Conservation (phyloP, 2,113 vertebrate species). For the Suncus etruscus region DNA sequence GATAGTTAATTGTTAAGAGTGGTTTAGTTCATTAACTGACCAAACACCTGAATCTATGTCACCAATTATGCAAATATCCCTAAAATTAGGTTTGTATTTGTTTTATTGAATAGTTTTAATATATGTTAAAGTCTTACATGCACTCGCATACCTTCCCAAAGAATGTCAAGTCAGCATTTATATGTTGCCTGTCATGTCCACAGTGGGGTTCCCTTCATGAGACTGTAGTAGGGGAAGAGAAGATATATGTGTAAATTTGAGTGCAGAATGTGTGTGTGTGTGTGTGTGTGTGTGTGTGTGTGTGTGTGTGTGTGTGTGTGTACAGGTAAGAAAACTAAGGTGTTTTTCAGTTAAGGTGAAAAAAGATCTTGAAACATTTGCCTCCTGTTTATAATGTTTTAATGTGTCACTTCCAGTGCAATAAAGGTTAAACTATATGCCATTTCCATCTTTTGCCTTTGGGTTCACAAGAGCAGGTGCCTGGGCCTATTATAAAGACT, state of each 20-base stretch:
- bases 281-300: not conserved
- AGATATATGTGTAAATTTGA: too few relatives aligned
- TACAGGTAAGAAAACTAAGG: too few relatives aligned
- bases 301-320: too few relatives aligned
- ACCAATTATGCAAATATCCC: conserved; percentile 66
- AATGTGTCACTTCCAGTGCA: not conserved
- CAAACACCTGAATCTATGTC: conserved; percentile 62
- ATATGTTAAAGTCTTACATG: not conserved
- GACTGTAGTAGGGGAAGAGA: not conserved
- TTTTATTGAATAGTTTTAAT: conserved; percentile 53
- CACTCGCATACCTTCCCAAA: not conserved
- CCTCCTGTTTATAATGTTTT: not conserved
- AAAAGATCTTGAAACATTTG: too few relatives aligned
- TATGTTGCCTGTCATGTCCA: too few relatives aligned
- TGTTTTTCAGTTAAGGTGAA: too few relatives aligned
- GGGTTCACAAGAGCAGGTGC: conserved; percentile 33
- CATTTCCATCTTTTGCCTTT: not conserved
- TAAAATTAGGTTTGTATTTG: conserved; percentile 71
- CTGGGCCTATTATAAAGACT: conserved; percentile 32
- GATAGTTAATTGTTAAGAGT: conserved; percentile 12
- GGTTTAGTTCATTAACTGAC: conserved; percentile 56
- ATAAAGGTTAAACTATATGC: conserved; percentile 20
- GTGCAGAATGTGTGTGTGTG: too few relatives aligned
- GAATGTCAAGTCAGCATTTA: not conserved
- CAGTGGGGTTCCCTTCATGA: too few relatives aligned